Evolutionary conservation across 2,113 vertebrate species (phyloP).

Genomic region (Toxostoma redivivum): DNA sequence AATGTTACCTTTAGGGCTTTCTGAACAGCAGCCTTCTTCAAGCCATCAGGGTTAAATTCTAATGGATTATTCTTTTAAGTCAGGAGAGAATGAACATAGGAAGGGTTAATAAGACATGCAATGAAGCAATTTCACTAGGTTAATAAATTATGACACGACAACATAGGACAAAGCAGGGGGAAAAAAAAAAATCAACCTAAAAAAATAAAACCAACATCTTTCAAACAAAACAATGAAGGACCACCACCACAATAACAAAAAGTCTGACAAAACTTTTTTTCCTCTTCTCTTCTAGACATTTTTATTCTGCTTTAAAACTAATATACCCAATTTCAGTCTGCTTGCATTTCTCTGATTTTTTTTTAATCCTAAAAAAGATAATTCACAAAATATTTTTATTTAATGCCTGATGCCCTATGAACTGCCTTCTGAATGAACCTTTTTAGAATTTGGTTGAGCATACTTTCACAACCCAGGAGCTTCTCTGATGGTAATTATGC

Average conservation of each 20-base stretch:
- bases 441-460: neutral
- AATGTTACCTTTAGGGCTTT: constrained; percentile 93
- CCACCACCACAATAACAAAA: neutral
- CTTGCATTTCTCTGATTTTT: neutral
- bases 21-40: constrained; percentile 90
- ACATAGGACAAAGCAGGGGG: neutral
- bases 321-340: neutral
- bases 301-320: constrained; percentile 20
- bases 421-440: neutral
- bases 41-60: constrained; percentile 89
- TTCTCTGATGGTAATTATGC: neutral
- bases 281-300: neutral
- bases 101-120: constrained; percentile 83
- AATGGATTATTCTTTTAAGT: constrained; percentile 93
- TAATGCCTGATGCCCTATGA: neutral
- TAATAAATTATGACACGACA: constrained; percentile 69
- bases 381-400: neutral
- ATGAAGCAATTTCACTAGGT: constrained; percentile 58
- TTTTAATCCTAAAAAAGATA: neutral
- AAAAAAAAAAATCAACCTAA: neutral
- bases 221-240: neutral
- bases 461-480: neutral
- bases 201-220: neutral
- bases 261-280: neutral
- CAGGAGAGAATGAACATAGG: constrained; percentile 84